A percentile compares a stretch with the other conserved stretches of the same genome.
Evolutionary conservation across 2,113 vertebrate genomes (phyloP).

Genomic region (Labeo rohita): DNA sequence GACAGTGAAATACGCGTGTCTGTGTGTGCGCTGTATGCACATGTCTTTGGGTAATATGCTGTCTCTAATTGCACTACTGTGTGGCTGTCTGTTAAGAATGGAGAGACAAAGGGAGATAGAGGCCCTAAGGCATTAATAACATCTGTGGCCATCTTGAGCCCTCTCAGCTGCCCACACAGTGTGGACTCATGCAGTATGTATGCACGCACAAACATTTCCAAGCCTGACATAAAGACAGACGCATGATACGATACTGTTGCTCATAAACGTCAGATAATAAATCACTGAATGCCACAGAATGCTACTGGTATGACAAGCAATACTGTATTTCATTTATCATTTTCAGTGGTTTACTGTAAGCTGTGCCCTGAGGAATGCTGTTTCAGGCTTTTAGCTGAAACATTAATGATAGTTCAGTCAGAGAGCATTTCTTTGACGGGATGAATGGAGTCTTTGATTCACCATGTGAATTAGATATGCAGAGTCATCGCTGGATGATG

Average conservation of each 20-base stretch:
- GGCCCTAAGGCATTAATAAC: slow-evolving; percentile 38
- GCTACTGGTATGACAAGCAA: slow-evolving; percentile 15
- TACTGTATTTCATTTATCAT: not conserved
- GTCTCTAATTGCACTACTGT: slow-evolving; percentile 27
- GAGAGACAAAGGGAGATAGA: not conserved
- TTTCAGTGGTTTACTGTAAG: not conserved
- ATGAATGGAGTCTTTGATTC: slow-evolving; percentile 8
- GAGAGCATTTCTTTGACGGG: not conserved
- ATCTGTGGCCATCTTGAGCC: slow-evolving; percentile 52
- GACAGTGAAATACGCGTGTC: not conserved
- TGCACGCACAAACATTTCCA: slow-evolving; percentile 4
- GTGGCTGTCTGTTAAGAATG: slow-evolving; percentile 15
- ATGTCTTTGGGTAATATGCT: not conserved
- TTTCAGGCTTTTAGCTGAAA: not conserved
- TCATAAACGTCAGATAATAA: not conserved
- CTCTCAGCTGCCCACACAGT: slow-evolving; percentile 24
- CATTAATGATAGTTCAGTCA: not conserved
- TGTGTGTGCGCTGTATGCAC: not conserved
- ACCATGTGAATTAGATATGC: not conserved
- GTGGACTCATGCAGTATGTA: not conserved
- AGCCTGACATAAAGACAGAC: not conserved
- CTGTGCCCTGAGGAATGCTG: not conserved
- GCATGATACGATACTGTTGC: not conserved
- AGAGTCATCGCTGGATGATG: not conserved
- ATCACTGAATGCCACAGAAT: not conserved